Conservation (phyloP, 2,113 vertebrate species). For the Elachura formosa region DNA sequence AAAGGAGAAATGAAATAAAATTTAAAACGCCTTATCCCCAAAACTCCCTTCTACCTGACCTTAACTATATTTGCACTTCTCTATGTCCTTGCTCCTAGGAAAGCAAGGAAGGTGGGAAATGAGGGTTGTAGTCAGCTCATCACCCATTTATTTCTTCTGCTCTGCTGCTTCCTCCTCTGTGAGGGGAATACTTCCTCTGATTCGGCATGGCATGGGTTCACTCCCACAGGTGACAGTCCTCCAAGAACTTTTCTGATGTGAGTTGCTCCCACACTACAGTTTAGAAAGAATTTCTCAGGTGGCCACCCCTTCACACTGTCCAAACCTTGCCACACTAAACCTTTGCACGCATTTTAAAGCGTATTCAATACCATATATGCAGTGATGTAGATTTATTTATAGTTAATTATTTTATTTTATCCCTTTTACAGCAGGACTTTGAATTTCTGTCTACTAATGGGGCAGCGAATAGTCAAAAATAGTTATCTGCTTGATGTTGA, state of each 20-base stretch:
- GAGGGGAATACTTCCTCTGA: neutral
- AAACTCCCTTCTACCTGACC: neutral
- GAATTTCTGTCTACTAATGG: neutral
- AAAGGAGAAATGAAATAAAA: neutral
- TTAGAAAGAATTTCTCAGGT: neutral
- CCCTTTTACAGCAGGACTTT: neutral
- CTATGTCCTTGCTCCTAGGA: neutral
- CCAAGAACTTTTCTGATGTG: neutral
- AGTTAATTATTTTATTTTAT: neutral
- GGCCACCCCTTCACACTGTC: neutral
- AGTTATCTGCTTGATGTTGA: neutral
- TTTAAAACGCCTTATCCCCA: neutral
- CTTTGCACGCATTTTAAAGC: neutral
- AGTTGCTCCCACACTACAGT: rapidly evolving
- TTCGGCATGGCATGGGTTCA: neutral
- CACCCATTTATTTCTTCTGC: neutral
- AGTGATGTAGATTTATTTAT: neutral
- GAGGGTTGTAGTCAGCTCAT: neutral
- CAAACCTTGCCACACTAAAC: neutral
- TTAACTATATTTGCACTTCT: neutral
- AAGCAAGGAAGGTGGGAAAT: neutral
- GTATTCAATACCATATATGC: neutral
- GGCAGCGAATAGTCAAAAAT: neutral
- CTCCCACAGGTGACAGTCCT: neutral
- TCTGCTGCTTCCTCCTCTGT: neutral